phyloP scores from a whole-genome alignment of 2,113 vertebrate genomes.

The Albula glossodonta region DNA sequence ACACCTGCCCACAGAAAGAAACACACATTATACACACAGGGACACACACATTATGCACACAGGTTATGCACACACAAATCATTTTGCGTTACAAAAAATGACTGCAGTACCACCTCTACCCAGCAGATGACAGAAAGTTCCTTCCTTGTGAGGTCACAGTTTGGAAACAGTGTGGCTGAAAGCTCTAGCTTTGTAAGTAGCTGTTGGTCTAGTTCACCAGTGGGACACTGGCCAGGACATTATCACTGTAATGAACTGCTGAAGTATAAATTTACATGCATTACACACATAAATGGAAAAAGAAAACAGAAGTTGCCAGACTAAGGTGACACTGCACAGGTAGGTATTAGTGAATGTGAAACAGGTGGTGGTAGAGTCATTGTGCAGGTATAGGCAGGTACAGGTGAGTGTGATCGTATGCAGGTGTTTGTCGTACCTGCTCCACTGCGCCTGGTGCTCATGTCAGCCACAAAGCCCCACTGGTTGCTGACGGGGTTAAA shows the following conservation, averaged over 20 bases:
- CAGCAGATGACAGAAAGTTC: not conserved
- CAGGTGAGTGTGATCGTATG: not conserved
- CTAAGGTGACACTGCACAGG: no score
- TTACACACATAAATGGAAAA: no score
- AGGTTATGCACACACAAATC: not conserved
- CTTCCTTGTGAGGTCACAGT: not conserved
- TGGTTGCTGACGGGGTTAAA: constrained; percentile 88
- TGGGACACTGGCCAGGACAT: no score
- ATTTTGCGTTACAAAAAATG: not conserved
- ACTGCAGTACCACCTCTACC: not conserved
- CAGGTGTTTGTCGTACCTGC: constrained; percentile 72
- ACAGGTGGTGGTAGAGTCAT: not conserved
- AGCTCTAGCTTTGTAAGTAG: no score
- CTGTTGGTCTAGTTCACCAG: no score
- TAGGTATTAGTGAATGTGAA: not conserved
- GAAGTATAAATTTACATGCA: no score
- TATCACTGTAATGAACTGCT: no score
- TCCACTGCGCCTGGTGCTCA: constrained; percentile 95
- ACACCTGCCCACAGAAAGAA: constrained; percentile 72
- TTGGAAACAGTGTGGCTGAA: not conserved
- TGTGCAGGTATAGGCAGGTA: not conserved
- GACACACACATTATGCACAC: not conserved
- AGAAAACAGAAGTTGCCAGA: no score
- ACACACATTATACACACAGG: constrained; percentile 18
- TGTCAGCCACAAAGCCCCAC: constrained; percentile 89